Evolutionary conservation across 2,888 invertebrate species (phyloP), one percentile per base, ranked within the genome.

Genomic region (Caenorhabditis sp.): DNA sequence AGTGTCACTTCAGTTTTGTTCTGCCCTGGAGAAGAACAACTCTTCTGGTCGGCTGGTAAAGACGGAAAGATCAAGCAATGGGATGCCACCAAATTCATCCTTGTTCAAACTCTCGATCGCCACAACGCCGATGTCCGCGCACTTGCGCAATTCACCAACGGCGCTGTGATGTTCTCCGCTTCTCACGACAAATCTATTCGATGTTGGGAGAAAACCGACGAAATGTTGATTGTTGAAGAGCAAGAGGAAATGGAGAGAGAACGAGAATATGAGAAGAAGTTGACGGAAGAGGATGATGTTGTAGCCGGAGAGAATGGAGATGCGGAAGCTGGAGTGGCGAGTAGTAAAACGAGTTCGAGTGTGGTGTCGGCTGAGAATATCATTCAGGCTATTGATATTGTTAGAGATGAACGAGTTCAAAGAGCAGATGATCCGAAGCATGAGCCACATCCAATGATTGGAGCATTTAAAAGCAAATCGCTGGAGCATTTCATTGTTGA

Each of bases 61-160:
- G 97, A 99, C 89, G 95, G 95, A 0, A 93, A 92, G 63, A 91
- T 99, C 1, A 97, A 96, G 88, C 93, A 97, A 88, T 99, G 99
- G 97, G 97, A 99, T 89, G 95, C 92, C 0, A 96, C 96, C 88
- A 92, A 91, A 58, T 97, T 93, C 87, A 92, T 94, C 76, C 93
- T 94, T 89, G 94, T 99, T 74, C 91, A 93, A n/a, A 93, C 94
- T 0, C 89, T 96, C 27, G 91, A 93, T 89, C 94, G 84, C 5
- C 87, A 87, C 63, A 75, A 78, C 25, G 82, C 79, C 1, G 84
- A 85, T 50, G 79, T 87, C 49, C 58, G 84, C 10, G 80, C 79
- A n/a, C 59, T 86, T 26, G 79, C 80, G 7, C 80, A 76, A 43
- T 83, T 78, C 8, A 57, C 67, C 10, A 80, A 77, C 38, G 84